These are phyloP conservation scores for Enteromius paludinosus DNA, from an alignment of 2,797 vertebrate species.

Conservation along the genomic window DNA sequence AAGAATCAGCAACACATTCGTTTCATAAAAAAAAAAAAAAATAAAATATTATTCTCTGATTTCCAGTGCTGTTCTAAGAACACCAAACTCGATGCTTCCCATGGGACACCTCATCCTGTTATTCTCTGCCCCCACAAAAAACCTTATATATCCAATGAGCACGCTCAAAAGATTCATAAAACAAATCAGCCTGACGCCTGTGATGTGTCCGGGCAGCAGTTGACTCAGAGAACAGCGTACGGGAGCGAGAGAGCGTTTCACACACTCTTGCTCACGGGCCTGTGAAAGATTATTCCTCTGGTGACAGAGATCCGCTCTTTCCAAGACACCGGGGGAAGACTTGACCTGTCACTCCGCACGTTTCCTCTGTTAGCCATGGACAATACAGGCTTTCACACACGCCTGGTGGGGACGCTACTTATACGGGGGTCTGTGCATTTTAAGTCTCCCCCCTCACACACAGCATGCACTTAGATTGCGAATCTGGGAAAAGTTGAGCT, in stretches of 20 bases:
- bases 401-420: slow-evolving; percentile 48
- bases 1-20: background rate
- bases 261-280: slow-evolving; percentile 79
- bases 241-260: slow-evolving; percentile 77
- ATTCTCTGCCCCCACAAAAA: slow-evolving; percentile 83
- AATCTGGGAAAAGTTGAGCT: slow-evolving; percentile 51
- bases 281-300: slow-evolving; percentile 70
- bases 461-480: slow-evolving; percentile 39
- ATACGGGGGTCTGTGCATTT: slow-evolving; percentile 34
- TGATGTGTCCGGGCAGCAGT: slow-evolving; percentile 86
- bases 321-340: slow-evolving; percentile 53
- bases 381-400: slow-evolving; percentile 57
- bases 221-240: slow-evolving; percentile 76
- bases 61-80: slow-evolving; percentile 36
- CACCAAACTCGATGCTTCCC: slow-evolving; percentile 75
- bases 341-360: slow-evolving; percentile 56
- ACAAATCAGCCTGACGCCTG: slow-evolving; percentile 88
- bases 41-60: slow-evolving; percentile 19
- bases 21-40: background rate
- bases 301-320: slow-evolving; percentile 52
- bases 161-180: slow-evolving; percentile 88
- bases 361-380: slow-evolving; percentile 54
- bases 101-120: slow-evolving; percentile 84
- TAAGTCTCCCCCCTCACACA: slow-evolving; percentile 17
- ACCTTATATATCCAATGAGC: slow-evolving; percentile 88